Conservation (phyloP, 1,140 invertebrate genomes). For the Drosophila pectinifera region DNA sequence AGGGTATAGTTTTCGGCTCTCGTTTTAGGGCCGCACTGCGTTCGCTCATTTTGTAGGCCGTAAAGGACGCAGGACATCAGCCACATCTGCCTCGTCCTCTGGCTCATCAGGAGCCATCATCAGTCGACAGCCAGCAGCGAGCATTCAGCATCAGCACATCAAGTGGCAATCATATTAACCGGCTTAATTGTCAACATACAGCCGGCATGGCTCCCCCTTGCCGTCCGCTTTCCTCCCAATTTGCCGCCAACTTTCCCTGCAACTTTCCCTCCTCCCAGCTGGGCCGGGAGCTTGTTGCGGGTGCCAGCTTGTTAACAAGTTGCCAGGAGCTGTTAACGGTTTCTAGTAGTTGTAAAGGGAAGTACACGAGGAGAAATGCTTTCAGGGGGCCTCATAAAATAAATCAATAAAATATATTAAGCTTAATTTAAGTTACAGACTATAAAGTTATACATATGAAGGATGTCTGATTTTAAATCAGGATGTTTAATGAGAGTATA, state of each 20-base stretch:
- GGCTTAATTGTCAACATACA: slow-evolving; percentile 79
- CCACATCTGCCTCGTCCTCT: slow-evolving; percentile 4
- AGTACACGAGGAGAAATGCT: slow-evolving; percentile 11
- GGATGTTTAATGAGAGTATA: too few species aligned
- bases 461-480: too few species aligned
- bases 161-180: slow-evolving; percentile 82
- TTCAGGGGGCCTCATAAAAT: too few species aligned
- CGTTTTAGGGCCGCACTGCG: slow-evolving; percentile 66
- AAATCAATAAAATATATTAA: too few species aligned
- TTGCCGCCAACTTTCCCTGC: slow-evolving; percentile 27
- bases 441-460: too few species aligned
- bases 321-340: slow-evolving; percentile 63
- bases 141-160: slow-evolving; percentile 70
- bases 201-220: slow-evolving; percentile 26
- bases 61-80: slow-evolving; percentile 16
- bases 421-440: too few species aligned
- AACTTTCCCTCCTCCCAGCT: slow-evolving; percentile 2
- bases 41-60: slow-evolving; percentile 50
- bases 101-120: slow-evolving; percentile 48
- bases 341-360: slow-evolving; percentile 39
- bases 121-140: slow-evolving; percentile 44
- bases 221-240: slow-evolving; percentile 14
- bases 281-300: slow-evolving; percentile 57
- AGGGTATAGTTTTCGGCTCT: slow-evolving; percentile 38
- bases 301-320: slow-evolving; percentile 79